Evolutionary conservation across 2,113 vertebrate species (phyloP).

Genomic region (Silurus glanis): DNA sequence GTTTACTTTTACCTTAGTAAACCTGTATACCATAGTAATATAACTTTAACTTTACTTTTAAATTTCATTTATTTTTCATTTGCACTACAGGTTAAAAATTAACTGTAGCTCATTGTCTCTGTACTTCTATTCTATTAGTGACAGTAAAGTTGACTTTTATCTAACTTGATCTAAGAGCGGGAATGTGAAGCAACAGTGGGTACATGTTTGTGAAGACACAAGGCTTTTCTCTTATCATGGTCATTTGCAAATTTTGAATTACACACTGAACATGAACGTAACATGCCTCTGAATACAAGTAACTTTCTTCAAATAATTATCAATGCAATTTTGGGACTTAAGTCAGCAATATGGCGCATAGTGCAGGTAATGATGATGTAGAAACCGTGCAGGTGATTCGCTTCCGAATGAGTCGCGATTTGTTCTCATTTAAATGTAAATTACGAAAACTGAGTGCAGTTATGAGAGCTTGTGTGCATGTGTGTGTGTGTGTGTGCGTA

Average conservation of each 20-base stretch:
- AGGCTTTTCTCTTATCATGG: neutral
- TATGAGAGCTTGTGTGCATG: constrained; percentile 3
- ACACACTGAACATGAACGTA: neutral
- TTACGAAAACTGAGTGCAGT: constrained; percentile 34
- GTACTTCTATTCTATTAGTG: no score
- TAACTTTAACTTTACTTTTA: no score
- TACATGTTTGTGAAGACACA: neutral
- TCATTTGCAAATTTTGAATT: neutral
- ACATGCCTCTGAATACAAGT: neutral
- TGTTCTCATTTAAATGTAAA: constrained; percentile 60
- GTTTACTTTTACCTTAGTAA: no score
- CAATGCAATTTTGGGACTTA: neutral
- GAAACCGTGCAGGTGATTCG: constrained; percentile 27
- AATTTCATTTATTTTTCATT: no score
- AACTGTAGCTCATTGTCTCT: no score
- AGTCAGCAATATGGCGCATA: neutral
- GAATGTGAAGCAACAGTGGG: neutral
- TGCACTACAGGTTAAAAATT: no score
- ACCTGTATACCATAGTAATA: no score
- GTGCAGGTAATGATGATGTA: neutral
- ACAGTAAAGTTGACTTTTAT: neutral
- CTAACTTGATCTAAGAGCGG: neutral
- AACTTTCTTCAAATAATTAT: neutral
- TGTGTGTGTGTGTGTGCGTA: constrained; percentile 20
- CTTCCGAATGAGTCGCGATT: constrained; percentile 14